phyloP scores from a whole-genome alignment of 2,797 vertebrate genomes.

The Girardinus metallicus region DNA sequence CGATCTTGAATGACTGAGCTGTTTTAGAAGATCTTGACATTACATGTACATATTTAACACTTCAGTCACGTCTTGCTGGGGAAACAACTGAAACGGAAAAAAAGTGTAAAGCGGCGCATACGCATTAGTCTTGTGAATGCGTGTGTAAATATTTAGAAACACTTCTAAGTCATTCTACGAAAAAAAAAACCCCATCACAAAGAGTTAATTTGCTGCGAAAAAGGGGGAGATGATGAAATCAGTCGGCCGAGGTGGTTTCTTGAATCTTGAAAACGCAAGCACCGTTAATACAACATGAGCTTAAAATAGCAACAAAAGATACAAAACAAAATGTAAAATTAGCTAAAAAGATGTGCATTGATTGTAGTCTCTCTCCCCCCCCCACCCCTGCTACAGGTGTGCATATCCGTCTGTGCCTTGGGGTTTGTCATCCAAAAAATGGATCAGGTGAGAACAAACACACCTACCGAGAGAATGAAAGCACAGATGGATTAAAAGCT shows the following conservation, averaged over 20 bases:
- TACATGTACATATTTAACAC: neutral
- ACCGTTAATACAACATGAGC: neutral
- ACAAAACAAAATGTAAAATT: neutral
- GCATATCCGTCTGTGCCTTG: neutral
- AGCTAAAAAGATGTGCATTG: neutral
- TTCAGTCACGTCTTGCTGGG: neutral
- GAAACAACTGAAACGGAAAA: neutral
- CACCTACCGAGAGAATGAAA: neutral
- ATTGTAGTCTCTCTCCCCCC: too few species aligned
- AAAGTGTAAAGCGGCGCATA: neutral
- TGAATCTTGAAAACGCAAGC: neutral
- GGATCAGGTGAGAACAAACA: neutral
- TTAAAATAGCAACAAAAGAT: neutral
- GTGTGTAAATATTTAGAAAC: slow-evolving; percentile 35
- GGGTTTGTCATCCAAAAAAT: neutral
- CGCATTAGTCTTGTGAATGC: slow-evolving; percentile 11
- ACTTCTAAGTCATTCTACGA: slow-evolving; percentile 5
- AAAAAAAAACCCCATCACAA: neutral
- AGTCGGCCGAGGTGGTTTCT: neutral
- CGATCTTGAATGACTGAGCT: neutral
- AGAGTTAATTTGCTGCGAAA: slow-evolving; percentile 18
- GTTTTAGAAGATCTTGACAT: neutral
- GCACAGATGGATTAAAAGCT: slow-evolving; percentile 1
- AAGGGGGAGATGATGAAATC: neutral
- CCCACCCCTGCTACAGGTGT: neutral